Percentiles rank a stretch among this genome's conserved stretches.
Conservation (phyloP, 2,797 vertebrate genomes). For the Synaphobranchus kaupii region DNA sequence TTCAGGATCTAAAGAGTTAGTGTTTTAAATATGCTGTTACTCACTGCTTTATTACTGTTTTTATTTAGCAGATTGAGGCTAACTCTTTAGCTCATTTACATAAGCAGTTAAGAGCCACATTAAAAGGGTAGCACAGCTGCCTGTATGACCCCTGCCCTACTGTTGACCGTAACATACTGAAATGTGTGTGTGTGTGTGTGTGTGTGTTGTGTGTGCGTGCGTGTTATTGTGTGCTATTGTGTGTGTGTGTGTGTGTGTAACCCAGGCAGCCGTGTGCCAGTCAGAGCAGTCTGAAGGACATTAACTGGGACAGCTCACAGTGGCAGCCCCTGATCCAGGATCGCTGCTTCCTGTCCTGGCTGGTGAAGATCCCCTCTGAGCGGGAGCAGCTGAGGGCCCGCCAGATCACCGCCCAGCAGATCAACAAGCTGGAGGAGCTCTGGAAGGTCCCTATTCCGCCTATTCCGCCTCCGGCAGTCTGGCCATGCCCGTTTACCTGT, state of each 20-base stretch:
- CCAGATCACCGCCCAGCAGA: conserved; percentile 97
- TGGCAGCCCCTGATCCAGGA: conserved; percentile 99
- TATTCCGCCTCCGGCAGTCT: not conserved
- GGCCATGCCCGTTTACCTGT: not conserved
- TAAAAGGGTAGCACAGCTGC: too few relatives aligned
- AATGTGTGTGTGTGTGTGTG: too few relatives aligned
- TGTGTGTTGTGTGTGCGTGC: too few relatives aligned
- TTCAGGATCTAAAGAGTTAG: too few relatives aligned
- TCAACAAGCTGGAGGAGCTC: conserved; percentile 97
- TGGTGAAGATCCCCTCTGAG: conserved; percentile 97
- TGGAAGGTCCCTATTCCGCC: conserved; percentile 83
- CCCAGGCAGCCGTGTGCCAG: conserved; percentile 85
- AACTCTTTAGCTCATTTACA: too few relatives aligned
- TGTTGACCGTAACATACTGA: too few relatives aligned
- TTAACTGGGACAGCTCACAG: conserved; percentile 99
- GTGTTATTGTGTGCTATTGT: too few relatives aligned
- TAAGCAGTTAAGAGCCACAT: too few relatives aligned
- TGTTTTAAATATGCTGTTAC: too few relatives aligned
- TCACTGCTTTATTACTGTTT: too few relatives aligned
- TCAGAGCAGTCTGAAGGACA: conserved; percentile 98
- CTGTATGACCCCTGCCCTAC: too few relatives aligned
- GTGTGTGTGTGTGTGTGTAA: not conserved
- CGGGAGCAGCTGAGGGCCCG: conserved; percentile 94
- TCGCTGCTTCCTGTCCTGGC: conserved; percentile 96
- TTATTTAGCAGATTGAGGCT: too few relatives aligned